phyloP scores from a whole-genome alignment of 2,888 invertebrate species.

The Lobophora halterata region DNA sequence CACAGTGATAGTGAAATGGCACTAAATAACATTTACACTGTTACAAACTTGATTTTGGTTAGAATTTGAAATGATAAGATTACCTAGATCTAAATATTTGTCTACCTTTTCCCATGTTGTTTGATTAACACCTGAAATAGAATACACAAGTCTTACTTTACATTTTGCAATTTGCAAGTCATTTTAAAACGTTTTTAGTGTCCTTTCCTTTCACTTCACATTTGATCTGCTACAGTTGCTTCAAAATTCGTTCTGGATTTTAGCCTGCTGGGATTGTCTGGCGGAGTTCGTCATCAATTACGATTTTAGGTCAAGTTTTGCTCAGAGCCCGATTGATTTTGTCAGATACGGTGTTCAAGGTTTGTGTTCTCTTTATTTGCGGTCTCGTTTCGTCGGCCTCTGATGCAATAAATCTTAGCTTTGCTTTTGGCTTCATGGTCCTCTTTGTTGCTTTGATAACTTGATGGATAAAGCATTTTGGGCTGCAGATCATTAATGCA shows the following conservation, averaged over 20 bases:
- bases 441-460: slow-evolving; percentile 73
- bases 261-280: slow-evolving; percentile 6
- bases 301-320: slow-evolving; percentile 77
- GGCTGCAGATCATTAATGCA: slow-evolving; percentile 56
- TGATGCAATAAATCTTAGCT: slow-evolving; percentile 74
- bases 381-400: slow-evolving; percentile 77
- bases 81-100: too few species aligned
- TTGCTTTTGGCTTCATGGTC: slow-evolving; percentile 70
- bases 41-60: too few species aligned
- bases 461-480: slow-evolving; percentile 70
- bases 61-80: too few species aligned
- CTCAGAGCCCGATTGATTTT: slow-evolving; percentile 77
- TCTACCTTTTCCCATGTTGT: slow-evolving; percentile 11
- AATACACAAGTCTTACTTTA: slow-evolving; percentile 14
- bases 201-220: slow-evolving; percentile 24
- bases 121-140: slow-evolving; percentile 18
- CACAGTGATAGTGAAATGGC: slow-evolving; percentile 23
- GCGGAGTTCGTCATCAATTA: slow-evolving; percentile 59
- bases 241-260: not conserved
- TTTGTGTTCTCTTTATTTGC: slow-evolving; percentile 79
- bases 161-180: slow-evolving; percentile 22
- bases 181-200: slow-evolving; percentile 18
- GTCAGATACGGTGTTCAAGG: slow-evolving; percentile 78
- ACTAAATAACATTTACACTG: too few species aligned
- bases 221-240: slow-evolving; percentile 7